Base-by-base conservation (phyloP, 2,888 invertebrate species). In the Didymodactylos carnosus region DNA sequence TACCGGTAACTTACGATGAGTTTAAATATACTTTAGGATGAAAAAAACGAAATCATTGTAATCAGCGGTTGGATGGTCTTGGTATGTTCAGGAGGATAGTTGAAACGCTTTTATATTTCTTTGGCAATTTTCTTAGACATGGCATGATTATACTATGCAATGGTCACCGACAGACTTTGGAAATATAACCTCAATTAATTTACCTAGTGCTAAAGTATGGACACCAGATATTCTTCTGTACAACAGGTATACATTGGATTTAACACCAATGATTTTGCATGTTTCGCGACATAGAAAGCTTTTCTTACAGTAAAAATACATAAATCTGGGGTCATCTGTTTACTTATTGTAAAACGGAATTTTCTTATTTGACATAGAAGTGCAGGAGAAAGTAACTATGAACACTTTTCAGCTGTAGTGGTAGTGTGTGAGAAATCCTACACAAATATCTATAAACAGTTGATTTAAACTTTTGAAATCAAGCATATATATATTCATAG, bases 141-240 rank as follows among this genome's bases (percentile, higher is more conserved):
- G 74, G 71, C 23, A 62, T 39, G 74, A 74, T 69, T 74, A 74
- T 35, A 74, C 29, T 74, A 43, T 74, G 35, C 40, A 8, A 71
- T 74, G 71, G 74, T n/a, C 71, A 13, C 74, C 74, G 19, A 39
- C 40, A 62, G 69, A 74, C 16, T 74, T 49, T 40, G 71, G 74
- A 1, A 62, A 74, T 51, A 74, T 74, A 27, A 43, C 71, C 16
- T 25, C 62, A 19, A 43, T 74, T 14, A 16, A 71, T 35, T 39
- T 74, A 19, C 40, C 39, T 11, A 71, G 71, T 43, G 19, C 74
- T 39, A 71, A 16, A 16, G 43, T 74, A 19, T 74, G 74, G 74
- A 49, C 53, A 40, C 71, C 74, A 62, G 74, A 71, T 71, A 53
- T 62, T 25, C 39, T 39, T 14, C n/a, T 73, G 13, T 39, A 70